These are phyloP conservation scores for Amia ocellicauda DNA, from an alignment of 2,113 vertebrate species.

Conservation along the genomic window DNA sequence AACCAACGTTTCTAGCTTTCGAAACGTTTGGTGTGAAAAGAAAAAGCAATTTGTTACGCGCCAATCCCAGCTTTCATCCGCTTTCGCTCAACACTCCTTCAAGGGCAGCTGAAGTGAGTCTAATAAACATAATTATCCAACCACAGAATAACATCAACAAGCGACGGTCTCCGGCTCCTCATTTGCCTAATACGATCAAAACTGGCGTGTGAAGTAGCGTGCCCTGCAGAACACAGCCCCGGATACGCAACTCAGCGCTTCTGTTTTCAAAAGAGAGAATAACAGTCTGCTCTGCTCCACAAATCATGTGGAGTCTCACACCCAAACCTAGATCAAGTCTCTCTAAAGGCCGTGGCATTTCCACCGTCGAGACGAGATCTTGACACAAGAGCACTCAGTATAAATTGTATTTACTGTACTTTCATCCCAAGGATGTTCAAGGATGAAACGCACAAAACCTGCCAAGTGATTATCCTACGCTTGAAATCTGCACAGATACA, in stretches of 20 bases:
- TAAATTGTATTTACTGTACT: too few species aligned
- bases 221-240: too few species aligned
- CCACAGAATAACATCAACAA: not conserved
- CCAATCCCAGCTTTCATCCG: not conserved
- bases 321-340: not conserved
- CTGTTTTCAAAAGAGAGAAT: too few species aligned
- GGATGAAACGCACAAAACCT: constrained; percentile 7
- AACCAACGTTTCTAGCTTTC: too few species aligned
- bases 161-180: not conserved
- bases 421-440: not conserved
- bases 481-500: constrained; percentile 10
- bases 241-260: too few species aligned
- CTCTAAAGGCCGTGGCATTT: not conserved
- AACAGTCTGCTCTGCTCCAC: too few species aligned
- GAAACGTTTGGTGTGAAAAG: too few species aligned
- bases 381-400: constrained; percentile 6
- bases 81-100: not conserved
- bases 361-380: not conserved
- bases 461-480: not conserved
- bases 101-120: not conserved
- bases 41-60: too few species aligned
- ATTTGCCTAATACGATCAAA: not conserved
- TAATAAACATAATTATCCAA: not conserved
- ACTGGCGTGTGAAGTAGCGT: not conserved
- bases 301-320: too few species aligned